Conservation (phyloP, 1,140 invertebrate genomes). For the Brachionus calyciflorus region DNA sequence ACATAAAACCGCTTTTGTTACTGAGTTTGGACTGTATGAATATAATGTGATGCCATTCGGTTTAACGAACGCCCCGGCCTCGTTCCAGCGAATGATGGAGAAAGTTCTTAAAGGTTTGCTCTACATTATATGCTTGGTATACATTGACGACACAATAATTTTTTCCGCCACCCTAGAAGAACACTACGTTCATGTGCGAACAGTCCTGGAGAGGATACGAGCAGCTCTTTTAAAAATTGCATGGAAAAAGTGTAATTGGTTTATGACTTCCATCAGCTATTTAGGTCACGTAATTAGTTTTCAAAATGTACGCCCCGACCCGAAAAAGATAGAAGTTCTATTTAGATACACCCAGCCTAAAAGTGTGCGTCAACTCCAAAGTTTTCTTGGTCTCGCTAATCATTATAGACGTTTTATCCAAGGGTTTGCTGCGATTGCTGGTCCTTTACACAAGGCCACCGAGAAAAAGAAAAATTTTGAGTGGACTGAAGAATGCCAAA, state of each 20-base stretch:
- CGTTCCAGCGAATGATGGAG: constrained; percentile 63
- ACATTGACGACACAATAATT: constrained; percentile 10
- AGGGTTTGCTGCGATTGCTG: too few relatives aligned
- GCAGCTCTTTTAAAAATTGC: background rate
- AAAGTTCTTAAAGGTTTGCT: background rate
- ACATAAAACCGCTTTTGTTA: constrained; percentile 46
- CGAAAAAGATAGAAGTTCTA: too few relatives aligned
- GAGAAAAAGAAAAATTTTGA: too few relatives aligned
- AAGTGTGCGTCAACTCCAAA: too few relatives aligned
- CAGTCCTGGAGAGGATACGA: background rate
- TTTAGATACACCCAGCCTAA: too few relatives aligned
- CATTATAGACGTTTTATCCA: too few relatives aligned
- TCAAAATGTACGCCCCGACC: too few relatives aligned
- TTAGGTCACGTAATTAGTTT: too few relatives aligned
- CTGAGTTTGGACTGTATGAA: constrained; percentile 50
- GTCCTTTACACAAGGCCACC: too few relatives aligned
- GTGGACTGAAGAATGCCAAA: too few relatives aligned
- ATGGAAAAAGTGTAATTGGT: background rate
- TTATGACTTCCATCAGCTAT: background rate
- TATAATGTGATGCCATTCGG: constrained; percentile 61
- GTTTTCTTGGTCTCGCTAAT: too few relatives aligned
- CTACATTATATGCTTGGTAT: background rate
- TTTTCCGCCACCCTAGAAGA: too few relatives aligned
- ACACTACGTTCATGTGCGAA: background rate
- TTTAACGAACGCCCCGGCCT: constrained; percentile 56